Conservation (phyloP, 2,888 invertebrate genomes). For the Pseudanteris insignis region DNA sequence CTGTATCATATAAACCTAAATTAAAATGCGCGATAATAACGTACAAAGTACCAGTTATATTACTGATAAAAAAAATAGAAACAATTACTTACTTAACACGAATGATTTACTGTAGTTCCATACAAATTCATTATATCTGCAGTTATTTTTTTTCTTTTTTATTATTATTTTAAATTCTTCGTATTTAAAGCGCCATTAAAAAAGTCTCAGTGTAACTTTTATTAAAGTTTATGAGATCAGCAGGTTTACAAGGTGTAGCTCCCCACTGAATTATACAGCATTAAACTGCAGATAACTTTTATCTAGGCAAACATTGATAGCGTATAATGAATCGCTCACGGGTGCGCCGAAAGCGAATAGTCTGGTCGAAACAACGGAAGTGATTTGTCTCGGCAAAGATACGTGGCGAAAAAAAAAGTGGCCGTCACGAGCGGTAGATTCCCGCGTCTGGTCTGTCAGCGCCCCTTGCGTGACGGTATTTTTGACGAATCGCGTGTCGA, state of each 20-base stretch:
- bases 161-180: constrained; percentile 1
- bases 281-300: constrained; percentile 28
- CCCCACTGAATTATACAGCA: constrained; percentile 26
- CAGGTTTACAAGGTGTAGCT: constrained; percentile 13
- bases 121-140: no score
- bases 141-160: no score
- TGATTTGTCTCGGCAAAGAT: constrained; percentile 40
- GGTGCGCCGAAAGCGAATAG: constrained; percentile 14
- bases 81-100: no score
- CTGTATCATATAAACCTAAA: no score
- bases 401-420: constrained; percentile 22
- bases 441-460: no score
- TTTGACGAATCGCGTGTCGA: constrained; percentile 28
- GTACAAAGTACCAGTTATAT: no score
- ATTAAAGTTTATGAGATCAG: constrained; percentile 19
- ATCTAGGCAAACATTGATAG: constrained; percentile 34
- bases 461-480: no score
- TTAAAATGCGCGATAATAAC: no score
- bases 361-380: constrained; percentile 27
- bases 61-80: no score
- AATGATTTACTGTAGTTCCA: no score
- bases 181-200: constrained; percentile 9
- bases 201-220: constrained; percentile 4
- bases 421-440: no score
- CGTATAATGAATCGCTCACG: constrained; percentile 21